Evolutionary conservation across 2,888 invertebrate species (phyloP).

Genomic region (Drosophila phalerata): DNA sequence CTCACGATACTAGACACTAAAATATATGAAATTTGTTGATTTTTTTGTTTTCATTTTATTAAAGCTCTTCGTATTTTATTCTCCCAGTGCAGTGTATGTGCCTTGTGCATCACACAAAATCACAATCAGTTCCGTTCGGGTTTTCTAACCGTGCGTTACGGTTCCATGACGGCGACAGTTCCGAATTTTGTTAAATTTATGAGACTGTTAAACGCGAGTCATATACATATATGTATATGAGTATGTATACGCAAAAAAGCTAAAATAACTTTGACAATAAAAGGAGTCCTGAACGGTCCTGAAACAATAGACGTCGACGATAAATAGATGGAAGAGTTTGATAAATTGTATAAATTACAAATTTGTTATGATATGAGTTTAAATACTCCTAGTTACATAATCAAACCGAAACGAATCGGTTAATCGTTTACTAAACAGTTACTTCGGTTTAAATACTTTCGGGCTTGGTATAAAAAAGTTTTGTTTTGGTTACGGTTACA

Average conservation of each 20-base stretch:
- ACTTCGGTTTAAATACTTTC: background rate
- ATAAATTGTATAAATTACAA: background rate
- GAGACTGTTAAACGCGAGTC: background rate
- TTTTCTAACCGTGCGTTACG: conserved; percentile 56
- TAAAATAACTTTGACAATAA: background rate
- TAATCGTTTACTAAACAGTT: background rate
- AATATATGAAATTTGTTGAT: conserved; percentile 28
- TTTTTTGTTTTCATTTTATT: conserved; percentile 57
- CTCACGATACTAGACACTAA: conserved; percentile 55
- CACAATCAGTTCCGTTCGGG: conserved; percentile 60
- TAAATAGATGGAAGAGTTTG: background rate
- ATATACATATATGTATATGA: background rate
- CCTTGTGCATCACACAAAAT: conserved; percentile 43
- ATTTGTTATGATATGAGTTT: too few species aligned
- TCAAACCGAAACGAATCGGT: background rate
- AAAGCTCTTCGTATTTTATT: conserved; percentile 53
- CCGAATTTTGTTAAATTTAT: conserved; percentile 1
- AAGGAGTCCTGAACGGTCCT: background rate
- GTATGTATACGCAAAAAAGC: background rate
- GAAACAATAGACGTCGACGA: background rate
- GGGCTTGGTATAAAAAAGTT: background rate
- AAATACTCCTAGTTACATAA: too few species aligned
- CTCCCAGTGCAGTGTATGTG: conserved; percentile 39
- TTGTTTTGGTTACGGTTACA: background rate
- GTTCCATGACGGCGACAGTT: conserved; percentile 12